These are phyloP conservation scores for Cottus gobio DNA, from an alignment of 2,113 vertebrate genomes.

Conservation along the genomic window DNA sequence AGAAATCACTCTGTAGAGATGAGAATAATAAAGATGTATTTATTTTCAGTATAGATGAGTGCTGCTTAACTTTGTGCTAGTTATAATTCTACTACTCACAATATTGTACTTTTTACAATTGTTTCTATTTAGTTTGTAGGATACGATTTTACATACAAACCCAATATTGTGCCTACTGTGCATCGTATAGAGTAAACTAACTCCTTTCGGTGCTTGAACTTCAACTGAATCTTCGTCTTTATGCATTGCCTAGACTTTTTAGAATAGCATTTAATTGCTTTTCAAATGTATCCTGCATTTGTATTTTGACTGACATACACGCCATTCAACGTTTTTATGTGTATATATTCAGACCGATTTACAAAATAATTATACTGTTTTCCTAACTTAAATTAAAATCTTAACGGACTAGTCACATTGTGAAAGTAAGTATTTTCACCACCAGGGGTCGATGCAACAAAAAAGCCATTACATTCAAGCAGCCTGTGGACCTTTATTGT, in stretches of 20 bases:
- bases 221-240: not conserved
- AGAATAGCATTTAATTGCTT: not conserved
- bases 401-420: not conserved
- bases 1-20: constrained; percentile 74
- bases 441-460: not conserved
- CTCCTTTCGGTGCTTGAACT: not conserved
- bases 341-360: not conserved
- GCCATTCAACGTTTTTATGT: not conserved
- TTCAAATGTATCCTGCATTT: not conserved
- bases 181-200: not conserved
- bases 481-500: not conserved
- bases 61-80: not conserved
- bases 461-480: not conserved
- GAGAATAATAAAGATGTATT: constrained; percentile 86
- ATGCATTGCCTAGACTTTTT: not conserved
- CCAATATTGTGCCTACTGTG: not conserved
- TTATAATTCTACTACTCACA: not conserved
- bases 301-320: not conserved
- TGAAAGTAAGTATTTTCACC: not conserved
- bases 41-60: constrained; percentile 80
- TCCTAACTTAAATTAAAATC: not conserved
- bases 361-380: not conserved
- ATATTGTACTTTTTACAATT: not conserved
- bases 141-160: not conserved
- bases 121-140: not conserved